Base-by-base conservation (phyloP, 2,888 invertebrate genomes). In the Callyntrura sp. region DNA sequence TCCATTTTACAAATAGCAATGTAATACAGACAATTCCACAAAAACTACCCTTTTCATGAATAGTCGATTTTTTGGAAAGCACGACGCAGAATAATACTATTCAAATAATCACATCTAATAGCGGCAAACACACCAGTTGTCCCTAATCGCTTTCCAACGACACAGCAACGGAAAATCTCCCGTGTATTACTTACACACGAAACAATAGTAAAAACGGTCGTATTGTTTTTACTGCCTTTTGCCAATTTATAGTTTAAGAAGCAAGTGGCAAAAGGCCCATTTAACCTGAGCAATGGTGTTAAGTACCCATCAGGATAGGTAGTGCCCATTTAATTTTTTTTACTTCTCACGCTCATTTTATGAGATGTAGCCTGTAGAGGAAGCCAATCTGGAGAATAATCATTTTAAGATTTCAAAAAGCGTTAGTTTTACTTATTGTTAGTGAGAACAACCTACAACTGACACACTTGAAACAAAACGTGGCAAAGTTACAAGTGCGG, bases 111-210 rank as follows among this genome's bases (percentile, higher is more conserved):
- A 43, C 43, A 17, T 23, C 23, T 23, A 48, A 73, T 73, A 73
- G 45, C 73, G 48, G 45, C 45, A 48, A 28, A 68, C 43, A 76
- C 62, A 79, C 79, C 85, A 90, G 85, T 90, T 90, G 79, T 81
- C 48, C 73, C 62, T 90, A 90, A 90, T 90, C 85, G 65, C 68
- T 79, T 55, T 81, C 25, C 60, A 60, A 81, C 73, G 65, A 83
- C 57, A 20, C 25, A 76, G 23, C 60, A n/a, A n/a, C n/a, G 8
- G 14, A 78, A 85, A 68, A 68, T 79, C 57, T 48, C 20, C 23
- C 48, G 25, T 20, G 45, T 12, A 73, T 45, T 65, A 28, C 28
- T n/a, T n/a, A n/a, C n/a, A n/a, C n/a, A 28, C 12, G 14, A 68
- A 60, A n/a, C 62, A 73, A 28, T 20, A 55, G 28, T n/a, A 55